Evolutionary conservation across 2,113 vertebrate genomes (phyloP), one percentile per base, ranked within the genome.

Genomic region (Odocoileus hemionus): DNA sequence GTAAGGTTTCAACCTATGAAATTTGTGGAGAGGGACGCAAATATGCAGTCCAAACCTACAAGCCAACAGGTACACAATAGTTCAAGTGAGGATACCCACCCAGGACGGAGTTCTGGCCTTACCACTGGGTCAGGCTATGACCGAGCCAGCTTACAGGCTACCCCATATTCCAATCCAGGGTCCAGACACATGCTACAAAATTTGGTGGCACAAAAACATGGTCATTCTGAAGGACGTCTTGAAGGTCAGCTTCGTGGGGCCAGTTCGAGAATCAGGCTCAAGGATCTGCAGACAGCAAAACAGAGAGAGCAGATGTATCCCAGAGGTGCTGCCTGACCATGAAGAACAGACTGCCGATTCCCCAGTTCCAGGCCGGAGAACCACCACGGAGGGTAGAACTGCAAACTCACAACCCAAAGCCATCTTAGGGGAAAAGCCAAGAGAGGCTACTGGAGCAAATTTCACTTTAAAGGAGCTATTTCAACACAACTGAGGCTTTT

Each of bases 401-500:
- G 1, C 43, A 55, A 57, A 60, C 15, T 47, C 5, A 26, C 50
- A 43, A 5, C 14, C 33, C 76, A 45, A 67, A n/a, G 30, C 25
- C 52, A 88, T 26, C 43, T 70, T 58, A n/a, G 25, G 25, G n/a
- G 19, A 1, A 50, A 39, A 83, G 6, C 36, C 30, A 84, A 39
- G 30, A 28, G 6, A n/a, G n/a, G 7, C 28, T 28, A 19, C 33
- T 4, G 3, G 28, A 83, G 50, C 57, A 47, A 4, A 11, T 26
- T 91, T 84, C 83, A 76, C 89, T 83, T 82, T 60, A n/a, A 55
- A 94, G 39, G 79, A 92, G 36, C 21, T 83, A 47, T 21, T 96
- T 47, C 80, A 89, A 94, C 83, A n/a, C 55, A 92, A 28, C 5
- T 17, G 23, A 33, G 54, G 4, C 9, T 60, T 84, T 96, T 89